These are phyloP conservation scores for Tinea pellionella DNA, from an alignment of 2,888 invertebrate species.

Conservation along the genomic window DNA sequence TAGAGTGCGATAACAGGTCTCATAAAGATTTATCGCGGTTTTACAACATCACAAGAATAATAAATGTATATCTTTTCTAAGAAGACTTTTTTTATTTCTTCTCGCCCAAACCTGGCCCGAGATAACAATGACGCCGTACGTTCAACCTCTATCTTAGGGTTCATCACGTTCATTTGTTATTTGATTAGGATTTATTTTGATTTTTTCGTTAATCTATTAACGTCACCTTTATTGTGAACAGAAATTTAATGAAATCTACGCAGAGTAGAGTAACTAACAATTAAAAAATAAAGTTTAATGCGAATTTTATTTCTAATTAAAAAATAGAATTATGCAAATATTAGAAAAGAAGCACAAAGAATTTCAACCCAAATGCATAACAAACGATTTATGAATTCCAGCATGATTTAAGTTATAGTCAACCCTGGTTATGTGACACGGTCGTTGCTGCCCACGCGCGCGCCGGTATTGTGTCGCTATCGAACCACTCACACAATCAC, in stretches of 20 bases:
- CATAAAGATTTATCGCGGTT: constrained; percentile 58
- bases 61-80: constrained; percentile 60
- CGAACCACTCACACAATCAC: constrained; percentile 10
- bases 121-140: constrained; percentile 63
- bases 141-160: constrained; percentile 36
- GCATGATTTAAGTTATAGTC: background rate
- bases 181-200: background rate
- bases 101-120: constrained; percentile 49
- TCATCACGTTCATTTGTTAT: constrained; percentile 16
- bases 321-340: too few species aligned
- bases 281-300: too few species aligned
- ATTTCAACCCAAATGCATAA: too few species aligned
- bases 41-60: constrained; percentile 50
- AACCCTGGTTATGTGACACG: background rate
- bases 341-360: too few species aligned
- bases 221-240: background rate
- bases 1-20: constrained; percentile 48
- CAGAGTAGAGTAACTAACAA: background rate
- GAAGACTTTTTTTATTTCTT: constrained; percentile 59
- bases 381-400: background rate
- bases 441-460: constrained; percentile 31
- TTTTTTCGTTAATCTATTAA: background rate
- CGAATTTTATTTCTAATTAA: too few species aligned
- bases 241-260: background rate
- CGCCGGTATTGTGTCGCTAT: constrained; percentile 44